These are phyloP conservation scores for Xestia c-nigrum DNA, from an alignment of 2,888 invertebrate genomes.

Conservation along the genomic window DNA sequence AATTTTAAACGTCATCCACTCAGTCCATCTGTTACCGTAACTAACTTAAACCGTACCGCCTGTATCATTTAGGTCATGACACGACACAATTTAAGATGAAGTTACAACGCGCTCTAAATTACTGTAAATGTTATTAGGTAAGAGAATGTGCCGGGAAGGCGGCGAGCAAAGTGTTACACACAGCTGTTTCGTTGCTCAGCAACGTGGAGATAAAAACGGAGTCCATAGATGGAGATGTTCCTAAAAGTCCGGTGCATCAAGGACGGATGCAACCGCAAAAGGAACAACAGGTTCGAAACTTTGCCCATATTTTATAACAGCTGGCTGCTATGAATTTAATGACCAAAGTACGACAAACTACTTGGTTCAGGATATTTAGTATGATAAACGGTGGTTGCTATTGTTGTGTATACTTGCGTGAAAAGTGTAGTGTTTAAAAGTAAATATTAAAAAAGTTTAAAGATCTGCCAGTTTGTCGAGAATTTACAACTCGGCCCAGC, in stretches of 20 bases:
- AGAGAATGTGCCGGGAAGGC: slow-evolving; percentile 81
- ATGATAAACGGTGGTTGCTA: slow-evolving; percentile 18
- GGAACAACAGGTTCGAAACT: slow-evolving; percentile 74
- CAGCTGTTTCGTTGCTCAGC: slow-evolving; percentile 69
- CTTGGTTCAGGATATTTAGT: slow-evolving; percentile 36
- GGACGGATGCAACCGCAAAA: slow-evolving; percentile 77
- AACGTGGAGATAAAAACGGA: slow-evolving; percentile 72
- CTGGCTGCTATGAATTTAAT: slow-evolving; percentile 27
- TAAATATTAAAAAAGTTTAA: slow-evolving; percentile 7
- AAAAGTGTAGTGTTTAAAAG: slow-evolving; percentile 7
- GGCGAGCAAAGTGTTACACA: slow-evolving; percentile 77
- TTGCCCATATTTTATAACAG: slow-evolving; percentile 35
- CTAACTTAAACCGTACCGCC: slow-evolving; percentile 15
- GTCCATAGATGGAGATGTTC: slow-evolving; percentile 66
- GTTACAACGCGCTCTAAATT: slow-evolving; percentile 24
- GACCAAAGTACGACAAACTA: slow-evolving; percentile 41
- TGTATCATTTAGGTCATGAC: slow-evolving; percentile 31
- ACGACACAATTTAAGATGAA: slow-evolving; percentile 38
- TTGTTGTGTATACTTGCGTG: slow-evolving; percentile 7
- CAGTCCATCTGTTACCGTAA: background rate
- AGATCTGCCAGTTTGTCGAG: background rate
- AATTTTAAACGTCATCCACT: background rate
- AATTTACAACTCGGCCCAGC: background rate
- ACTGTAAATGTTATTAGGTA: slow-evolving; percentile 72
- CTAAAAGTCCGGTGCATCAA: slow-evolving; percentile 64